Evolutionary conservation across 2,888 invertebrate species (phyloP), one percentile per base, ranked within the genome.

Genomic region (Calliopum simillimum): DNA sequence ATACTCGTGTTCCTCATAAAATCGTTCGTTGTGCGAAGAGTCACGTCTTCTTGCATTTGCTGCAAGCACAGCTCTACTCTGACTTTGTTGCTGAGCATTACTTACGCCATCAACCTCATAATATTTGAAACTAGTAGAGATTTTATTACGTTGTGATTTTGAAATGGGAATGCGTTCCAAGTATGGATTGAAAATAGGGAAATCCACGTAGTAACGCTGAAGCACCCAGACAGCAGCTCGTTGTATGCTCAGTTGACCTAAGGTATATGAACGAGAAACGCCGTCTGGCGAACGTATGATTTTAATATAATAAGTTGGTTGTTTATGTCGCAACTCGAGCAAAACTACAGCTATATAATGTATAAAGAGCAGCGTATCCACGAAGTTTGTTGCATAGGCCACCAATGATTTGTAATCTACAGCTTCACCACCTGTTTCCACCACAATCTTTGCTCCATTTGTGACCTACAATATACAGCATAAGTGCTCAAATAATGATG

Each of bases 1-100:
- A 79, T 97, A 96, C 86, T 99, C 99, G 81, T 97, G 95, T 86
- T 99, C 99, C 85, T 99, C 98, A 86, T 99, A 98, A 87, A 99
- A 98, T 46, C 97, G 89, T 87, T 99, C 99, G 87, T 98, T 98
- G 88, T 98, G 98, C 75, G 96, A 94, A 0, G 97, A 95, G 77
- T 97, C 91, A 41, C 97, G 90, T 2, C 97, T 90, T 16, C 97
- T 89, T 0, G 95, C 93, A 78, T 93, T 93, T 2, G 94, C 93
- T 3, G 92, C 90, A 75, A 92, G 80, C 80, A 91, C 89, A 0
- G 91, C 91, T 47, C 91, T 86, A 8, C 93, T 91, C 80, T 93
- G 94, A 70, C 92, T 93, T 69, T 93, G 88, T 74, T 91, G 90
- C 55, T 91, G 88, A 65, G 91, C 89, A 3, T 90, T 88, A 77